Conservation (phyloP, 2,797 vertebrate genomes). For the Cygnus olor region DNA sequence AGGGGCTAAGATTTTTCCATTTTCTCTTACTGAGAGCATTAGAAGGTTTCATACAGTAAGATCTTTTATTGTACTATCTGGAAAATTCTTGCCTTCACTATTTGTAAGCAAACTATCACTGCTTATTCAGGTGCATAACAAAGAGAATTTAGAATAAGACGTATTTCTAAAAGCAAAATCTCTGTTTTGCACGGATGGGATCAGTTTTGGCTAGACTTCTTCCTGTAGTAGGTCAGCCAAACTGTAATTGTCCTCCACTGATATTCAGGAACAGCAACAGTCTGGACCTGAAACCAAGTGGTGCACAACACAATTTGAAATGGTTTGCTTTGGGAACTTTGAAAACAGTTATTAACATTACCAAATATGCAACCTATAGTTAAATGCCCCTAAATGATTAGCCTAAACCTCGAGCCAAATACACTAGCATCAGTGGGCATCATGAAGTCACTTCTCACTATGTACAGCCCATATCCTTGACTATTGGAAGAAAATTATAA, state of each 20-base stretch:
- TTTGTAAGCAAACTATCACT: background rate
- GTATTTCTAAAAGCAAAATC: background rate
- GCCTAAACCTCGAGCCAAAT: background rate
- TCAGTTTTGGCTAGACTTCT: background rate
- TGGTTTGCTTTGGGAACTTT: background rate
- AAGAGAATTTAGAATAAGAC: background rate
- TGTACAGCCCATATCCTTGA: background rate
- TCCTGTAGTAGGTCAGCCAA: slow-evolving; percentile 37
- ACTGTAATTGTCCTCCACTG: slow-evolving; percentile 16
- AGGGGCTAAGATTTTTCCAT: background rate
- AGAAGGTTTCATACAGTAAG: background rate
- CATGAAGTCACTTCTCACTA: background rate
- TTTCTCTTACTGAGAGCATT: background rate
- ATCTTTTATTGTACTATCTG: background rate
- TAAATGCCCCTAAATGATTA: background rate
- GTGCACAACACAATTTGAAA: background rate
- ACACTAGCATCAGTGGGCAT: background rate
- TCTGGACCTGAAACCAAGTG: background rate
- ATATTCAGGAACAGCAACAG: background rate
- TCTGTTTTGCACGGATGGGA: slow-evolving; percentile 27
- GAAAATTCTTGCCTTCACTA: background rate
- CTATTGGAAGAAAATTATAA: background rate
- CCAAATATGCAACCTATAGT: background rate
- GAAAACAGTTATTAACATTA: background rate
- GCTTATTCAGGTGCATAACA: background rate